Base-by-base conservation (phyloP, 2,888 invertebrate species). In the Lacanobia wlatinum region DNA sequence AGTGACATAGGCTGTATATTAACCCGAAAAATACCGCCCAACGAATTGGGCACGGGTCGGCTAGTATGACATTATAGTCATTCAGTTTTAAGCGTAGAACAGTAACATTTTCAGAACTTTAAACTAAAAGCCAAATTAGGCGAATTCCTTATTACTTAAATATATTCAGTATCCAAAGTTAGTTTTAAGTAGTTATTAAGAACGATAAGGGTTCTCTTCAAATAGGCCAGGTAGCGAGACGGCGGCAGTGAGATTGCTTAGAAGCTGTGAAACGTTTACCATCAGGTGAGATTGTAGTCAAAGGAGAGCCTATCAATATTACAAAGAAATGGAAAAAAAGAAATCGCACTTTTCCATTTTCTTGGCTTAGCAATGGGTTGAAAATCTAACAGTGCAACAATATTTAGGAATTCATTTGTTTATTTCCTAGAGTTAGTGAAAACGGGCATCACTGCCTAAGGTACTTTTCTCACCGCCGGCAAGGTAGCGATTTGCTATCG, bases 181-280 rank as follows among this genome's bases (percentile, higher is more conserved):
- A 56, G 48, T 34, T 34, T 72, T 52, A 71, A 40, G 58, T 50
- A 40, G 8, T 40, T 40, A 46, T 2, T 55, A 70, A n/a, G 40
- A 10, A 69, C n/a, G n/a, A 4, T 34, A 0, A 9, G 4, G 5
- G n/a, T n/a, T 6, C 16, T 16, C n/a, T 18, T 38, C n/a, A 38
- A n/a, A n/a, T 50, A 9, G 8, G 46, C 46, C 5, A 46, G 46
- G 14, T 14, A 46, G 12, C 5, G 55, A 28, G 28, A 12, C 18
- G 6, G 48, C 18, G 48, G 16, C 14, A 28, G 28, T 28, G 3
- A 28, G 3, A 28, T 3, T 16, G 46, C 12, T 43, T 40, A 10
- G 8, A 40, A 40, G 40, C 3, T 40, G 14, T 16, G 16, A 16
- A 16, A 14, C 16, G 10, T n/a, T n/a, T n/a, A n/a, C n/a, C n/a